Conservation (phyloP, 64 coral and sea anemone species). For the Anthopleura sola region DNA sequence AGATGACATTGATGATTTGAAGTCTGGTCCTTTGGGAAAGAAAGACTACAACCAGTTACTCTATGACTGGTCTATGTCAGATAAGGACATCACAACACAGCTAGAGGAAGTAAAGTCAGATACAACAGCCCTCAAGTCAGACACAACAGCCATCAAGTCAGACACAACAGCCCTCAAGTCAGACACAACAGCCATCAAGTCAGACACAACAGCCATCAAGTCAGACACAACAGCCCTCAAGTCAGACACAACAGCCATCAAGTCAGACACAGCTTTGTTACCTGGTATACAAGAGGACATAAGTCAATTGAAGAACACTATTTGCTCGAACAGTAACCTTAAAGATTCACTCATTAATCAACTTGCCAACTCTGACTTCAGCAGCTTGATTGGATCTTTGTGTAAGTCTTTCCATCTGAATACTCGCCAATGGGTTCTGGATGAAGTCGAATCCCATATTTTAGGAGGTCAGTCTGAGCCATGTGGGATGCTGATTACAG, state of each 20-base stretch:
- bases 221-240: neutral
- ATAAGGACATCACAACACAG: neutral
- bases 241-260: neutral
- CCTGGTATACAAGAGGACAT: too few relatives aligned
- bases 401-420: neutral
- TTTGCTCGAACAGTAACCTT: neutral
- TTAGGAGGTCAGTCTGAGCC: neutral
- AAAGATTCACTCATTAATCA: neutral
- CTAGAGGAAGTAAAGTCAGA: neutral
- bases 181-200: neutral
- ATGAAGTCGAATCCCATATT: neutral
- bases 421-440: neutral
- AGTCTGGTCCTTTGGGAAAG: too few relatives aligned
- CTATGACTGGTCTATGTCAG: neutral
- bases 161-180: neutral
- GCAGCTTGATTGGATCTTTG: neutral
- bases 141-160: too few relatives aligned
- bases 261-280: neutral
- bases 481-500: slow-evolving; percentile 23
- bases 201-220: neutral
- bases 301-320: too few relatives aligned
- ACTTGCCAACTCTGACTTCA: neutral
- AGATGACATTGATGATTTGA: too few relatives aligned
- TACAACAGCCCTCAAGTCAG: too few relatives aligned
- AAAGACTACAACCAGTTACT: too few relatives aligned